Base-by-base conservation (phyloP, 2,113 vertebrate species). In the Labeo catla region DNA sequence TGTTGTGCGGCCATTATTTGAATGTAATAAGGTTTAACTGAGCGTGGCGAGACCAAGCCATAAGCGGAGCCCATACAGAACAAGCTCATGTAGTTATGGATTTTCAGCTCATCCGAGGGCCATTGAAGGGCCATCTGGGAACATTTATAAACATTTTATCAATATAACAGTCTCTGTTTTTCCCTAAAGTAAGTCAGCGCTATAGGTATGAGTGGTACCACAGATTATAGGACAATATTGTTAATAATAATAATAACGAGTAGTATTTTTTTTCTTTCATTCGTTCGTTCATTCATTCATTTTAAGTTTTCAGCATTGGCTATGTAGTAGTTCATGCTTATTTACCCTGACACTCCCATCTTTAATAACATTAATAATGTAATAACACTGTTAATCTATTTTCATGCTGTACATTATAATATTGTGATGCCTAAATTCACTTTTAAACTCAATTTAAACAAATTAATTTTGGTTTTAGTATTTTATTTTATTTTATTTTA, bases 21-120 rank as follows among this genome's bases (percentile, higher is more conserved):
- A 54, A 76, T 76, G 83, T 50, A 84, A 84, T 63, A 74, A 84
- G 15, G 73, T 76, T 76, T 23, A 74, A 73, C 19, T 47, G 72
- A 47, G 72, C 10, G 2, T 74, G 72, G 19, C 0, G 21, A 47
- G 43, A 47, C 21, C 10, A 72, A 82, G 63, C 49, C 80, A 34
- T 16, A 72, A 61, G 6, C 43, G 49, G 45, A 59, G 36, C 50
- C 82, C 54, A 52, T 84, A 61, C 50, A 45, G 34, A 52, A 59
- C 21, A 54, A 84, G n/a, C 70, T 76, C 54, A 34, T 63, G 39
- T 76, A 61, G 45, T 47, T 76, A 49, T 61, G 63, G 43, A 84
- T 76, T 84, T 70, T 49, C 57, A 84, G 6, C 21, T 63, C 43
- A 74, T 73, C 82, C 52, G 11, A 54, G 15, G 36, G 12, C 49